Evolutionary conservation across 2,888 invertebrate genomes (phyloP).

Genomic region (Willowsia nigromaculata): DNA sequence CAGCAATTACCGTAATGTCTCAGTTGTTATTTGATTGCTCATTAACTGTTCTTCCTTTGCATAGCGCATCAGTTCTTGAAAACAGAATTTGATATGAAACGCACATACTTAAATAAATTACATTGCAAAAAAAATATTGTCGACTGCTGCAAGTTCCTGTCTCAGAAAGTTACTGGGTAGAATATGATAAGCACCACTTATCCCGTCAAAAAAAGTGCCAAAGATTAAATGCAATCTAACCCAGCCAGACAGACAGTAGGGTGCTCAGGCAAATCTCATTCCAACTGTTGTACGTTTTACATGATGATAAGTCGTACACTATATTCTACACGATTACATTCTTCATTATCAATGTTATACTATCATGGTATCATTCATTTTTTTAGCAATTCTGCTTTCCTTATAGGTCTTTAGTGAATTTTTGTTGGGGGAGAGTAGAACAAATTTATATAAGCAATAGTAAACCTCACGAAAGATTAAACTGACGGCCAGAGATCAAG

Average conservation of each 20-base stretch:
- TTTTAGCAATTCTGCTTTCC: not conserved
- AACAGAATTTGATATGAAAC: not conserved
- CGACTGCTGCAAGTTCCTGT: not conserved
- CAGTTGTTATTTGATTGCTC: not conserved
- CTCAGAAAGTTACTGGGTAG: constrained; percentile 37
- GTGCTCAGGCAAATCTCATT: constrained; percentile 20
- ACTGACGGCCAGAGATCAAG: constrained; percentile 28
- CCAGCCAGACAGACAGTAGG: constrained; percentile 16
- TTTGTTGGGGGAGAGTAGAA: not conserved
- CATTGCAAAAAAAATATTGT: not conserved
- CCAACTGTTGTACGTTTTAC: not conserved
- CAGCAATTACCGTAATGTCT: not conserved
- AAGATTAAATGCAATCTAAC: not conserved
- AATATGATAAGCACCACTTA: constrained; percentile 56
- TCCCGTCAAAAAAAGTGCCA: constrained; percentile 48
- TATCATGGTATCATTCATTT: not conserved
- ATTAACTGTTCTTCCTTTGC: not conserved
- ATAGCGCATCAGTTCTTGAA: not conserved
- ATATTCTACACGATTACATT: no score
- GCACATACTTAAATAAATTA: not conserved
- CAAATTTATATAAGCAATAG: not conserved
- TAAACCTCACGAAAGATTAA: constrained; percentile 18
- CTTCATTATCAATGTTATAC: not conserved
- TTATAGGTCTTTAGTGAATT: not conserved
- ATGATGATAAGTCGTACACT: no score